Percentiles rank a stretch among this genome's conserved stretches.
Evolutionary conservation across 2,888 invertebrate genomes (phyloP).

Genomic region (Entomobrya proxima): DNA sequence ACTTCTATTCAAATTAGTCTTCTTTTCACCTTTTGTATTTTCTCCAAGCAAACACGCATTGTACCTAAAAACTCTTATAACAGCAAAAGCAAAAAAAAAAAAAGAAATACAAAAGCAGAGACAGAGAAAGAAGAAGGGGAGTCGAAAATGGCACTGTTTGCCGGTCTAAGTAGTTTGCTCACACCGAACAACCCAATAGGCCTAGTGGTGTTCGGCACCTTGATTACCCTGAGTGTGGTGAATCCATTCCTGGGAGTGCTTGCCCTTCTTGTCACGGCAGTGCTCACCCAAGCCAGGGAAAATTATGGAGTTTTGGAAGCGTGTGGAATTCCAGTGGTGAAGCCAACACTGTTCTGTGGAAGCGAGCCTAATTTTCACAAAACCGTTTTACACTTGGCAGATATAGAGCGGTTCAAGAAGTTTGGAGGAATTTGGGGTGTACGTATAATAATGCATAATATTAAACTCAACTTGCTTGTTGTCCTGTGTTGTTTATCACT

Average conservation of each 20-base stretch:
- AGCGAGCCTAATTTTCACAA: constrained; percentile 72
- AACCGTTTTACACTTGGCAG: constrained; percentile 72
- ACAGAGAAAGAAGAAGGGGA: too few relatives aligned
- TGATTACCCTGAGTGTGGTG: constrained; percentile 41
- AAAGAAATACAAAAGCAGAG: background rate
- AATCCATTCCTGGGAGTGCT: constrained; percentile 54
- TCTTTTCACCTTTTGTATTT: background rate
- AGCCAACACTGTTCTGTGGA: constrained; percentile 68
- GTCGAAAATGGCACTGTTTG: constrained; percentile 26
- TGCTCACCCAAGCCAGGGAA: constrained; percentile 70
- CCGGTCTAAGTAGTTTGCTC: constrained; percentile 20
- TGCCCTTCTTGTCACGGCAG: constrained; percentile 1
- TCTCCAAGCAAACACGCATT: too few relatives aligned
- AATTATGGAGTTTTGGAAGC: constrained; percentile 74
- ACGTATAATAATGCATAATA: too few relatives aligned
- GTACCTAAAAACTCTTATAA: too few relatives aligned
- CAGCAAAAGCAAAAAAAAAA: background rate
- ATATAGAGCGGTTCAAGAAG: constrained; percentile 71
- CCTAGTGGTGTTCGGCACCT: constrained; percentile 42
- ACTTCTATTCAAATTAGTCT: too few relatives aligned
- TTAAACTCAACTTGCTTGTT: too few relatives aligned
- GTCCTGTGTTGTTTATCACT: too few relatives aligned
- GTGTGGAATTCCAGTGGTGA: constrained; percentile 72
- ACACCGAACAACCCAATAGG: constrained; percentile 48
- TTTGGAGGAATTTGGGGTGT: constrained; percentile 75